Percentiles rank a stretch among this genome's conserved stretches.
Conservation (phyloP, 2,113 vertebrate species). For the Lucifuga dentata region DNA sequence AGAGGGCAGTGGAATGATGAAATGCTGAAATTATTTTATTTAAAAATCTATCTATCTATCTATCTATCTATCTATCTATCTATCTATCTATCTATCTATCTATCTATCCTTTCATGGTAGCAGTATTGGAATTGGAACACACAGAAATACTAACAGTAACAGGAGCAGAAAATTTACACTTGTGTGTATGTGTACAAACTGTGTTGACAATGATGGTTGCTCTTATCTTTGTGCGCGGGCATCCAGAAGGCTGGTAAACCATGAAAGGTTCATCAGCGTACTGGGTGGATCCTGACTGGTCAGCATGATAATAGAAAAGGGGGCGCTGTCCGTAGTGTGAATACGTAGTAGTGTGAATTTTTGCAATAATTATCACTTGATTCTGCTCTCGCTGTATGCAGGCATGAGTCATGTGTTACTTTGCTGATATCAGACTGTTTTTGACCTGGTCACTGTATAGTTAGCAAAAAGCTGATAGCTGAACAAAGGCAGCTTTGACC, state of each 20-base stretch:
- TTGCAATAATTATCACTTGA: no score
- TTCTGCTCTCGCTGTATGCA: background rate
- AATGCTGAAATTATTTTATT: no score
- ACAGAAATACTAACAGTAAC: no score
- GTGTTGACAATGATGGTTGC: conserved; percentile 44
- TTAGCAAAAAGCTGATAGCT: background rate
- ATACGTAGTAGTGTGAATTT: background rate
- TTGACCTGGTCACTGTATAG: background rate
- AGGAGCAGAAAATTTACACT: background rate
- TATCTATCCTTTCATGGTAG: background rate
- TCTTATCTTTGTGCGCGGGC: conserved; percentile 58
- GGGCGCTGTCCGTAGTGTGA: conserved; percentile 15
- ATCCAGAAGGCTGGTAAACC: conserved; percentile 24
- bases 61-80: background rate
- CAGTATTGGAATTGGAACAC: no score
- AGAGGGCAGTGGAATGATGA: no score
- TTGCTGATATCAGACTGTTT: conserved; percentile 1
- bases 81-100: no score
- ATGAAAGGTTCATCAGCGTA: conserved; percentile 18
- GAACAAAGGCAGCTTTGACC: conserved; percentile 6
- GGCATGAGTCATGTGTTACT: background rate
- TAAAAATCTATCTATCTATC: background rate
- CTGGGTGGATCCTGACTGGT: conserved; percentile 67
- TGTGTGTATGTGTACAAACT: background rate
- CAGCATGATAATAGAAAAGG: conserved; percentile 54